Evolutionary conservation across 1,140 invertebrate genomes (phyloP), one percentile per base, ranked within the genome.

Genomic region (Triops cancriformis): DNA sequence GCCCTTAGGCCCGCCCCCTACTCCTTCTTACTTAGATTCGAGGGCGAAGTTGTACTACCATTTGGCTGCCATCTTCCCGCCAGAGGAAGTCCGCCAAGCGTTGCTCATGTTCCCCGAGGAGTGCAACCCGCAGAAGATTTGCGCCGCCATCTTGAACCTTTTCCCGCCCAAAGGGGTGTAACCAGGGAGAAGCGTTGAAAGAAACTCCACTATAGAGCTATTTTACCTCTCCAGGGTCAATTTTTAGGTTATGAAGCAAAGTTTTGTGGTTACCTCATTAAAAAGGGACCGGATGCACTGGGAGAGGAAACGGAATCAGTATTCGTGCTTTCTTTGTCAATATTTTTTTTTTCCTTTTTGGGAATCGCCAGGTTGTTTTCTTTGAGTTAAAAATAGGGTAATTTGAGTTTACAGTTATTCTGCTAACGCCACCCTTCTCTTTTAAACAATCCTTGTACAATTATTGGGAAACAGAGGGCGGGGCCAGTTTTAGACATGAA

Each of bases 31-130:
- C 10, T 88, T 91, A 42, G 93, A 94, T 78, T 89, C 90, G 4
- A 87, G 94, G 5, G 87, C 90, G 28, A 87, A 90, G 79, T 84
- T 95, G 78, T 94, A 93, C 82, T 95, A 93, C 84, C 93, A 96
- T 83, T 85, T 97, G 41, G 89, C 92, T 11, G 92, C 90, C 45
- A 90, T 97, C 45, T 97, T 97, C 84, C 94, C 94, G 0, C 92
- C 94, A 82, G 91, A 93, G 78, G 92, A 95, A 83, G 95, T 98
- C 0, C 88, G 89, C 28, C 88, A 91, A 37, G 94, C 92, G 0
- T 93, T 97, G 92, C 88, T 91, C 74, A 83, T 92, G 72, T 92
- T 93, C 85, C 95, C 95, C 0, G 91, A 94, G 41, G 93, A 96
- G 83, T 94, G 90, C 1, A 92, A 96, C 84, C 90, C 94, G 0